Evolutionary conservation across 2,888 invertebrate genomes (phyloP).

Genomic region (Apamea monoglypha): DNA sequence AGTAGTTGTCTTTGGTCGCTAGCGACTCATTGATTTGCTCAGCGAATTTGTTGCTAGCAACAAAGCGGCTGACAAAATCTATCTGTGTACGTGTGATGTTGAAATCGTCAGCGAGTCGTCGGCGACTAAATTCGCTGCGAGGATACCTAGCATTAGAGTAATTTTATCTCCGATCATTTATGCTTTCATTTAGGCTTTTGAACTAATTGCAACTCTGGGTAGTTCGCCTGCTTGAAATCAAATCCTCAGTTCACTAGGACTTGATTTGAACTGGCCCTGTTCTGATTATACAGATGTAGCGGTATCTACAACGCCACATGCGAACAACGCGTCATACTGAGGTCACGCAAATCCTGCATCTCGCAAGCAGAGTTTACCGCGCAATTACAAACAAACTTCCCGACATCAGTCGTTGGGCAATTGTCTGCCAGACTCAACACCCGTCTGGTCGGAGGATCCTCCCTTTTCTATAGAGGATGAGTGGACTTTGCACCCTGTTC

Average conservation of each 20-base stretch:
- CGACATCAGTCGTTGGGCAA: too few relatives aligned
- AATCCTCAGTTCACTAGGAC: not conserved
- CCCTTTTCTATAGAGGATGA: too few relatives aligned
- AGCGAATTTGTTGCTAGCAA: not conserved
- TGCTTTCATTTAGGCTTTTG: conserved; percentile 13
- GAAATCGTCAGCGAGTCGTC: not conserved
- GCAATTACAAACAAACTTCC: too few relatives aligned
- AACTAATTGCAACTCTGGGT: conserved; percentile 4
- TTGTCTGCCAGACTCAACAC: too few relatives aligned
- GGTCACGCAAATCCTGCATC: too few relatives aligned
- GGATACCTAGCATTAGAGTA: not conserved
- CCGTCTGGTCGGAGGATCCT: too few relatives aligned
- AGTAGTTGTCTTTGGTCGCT: not conserved
- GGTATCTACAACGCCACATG: too few relatives aligned
- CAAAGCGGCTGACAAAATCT: not conserved
- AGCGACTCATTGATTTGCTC: not conserved
- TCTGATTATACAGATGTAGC: not conserved
- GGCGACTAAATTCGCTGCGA: not conserved
- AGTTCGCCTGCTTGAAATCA: conserved; percentile 10
- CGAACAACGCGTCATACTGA: too few relatives aligned
- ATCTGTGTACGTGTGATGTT: not conserved
- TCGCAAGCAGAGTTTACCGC: too few relatives aligned
- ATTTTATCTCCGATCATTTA: not conserved
- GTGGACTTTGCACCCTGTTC: too few relatives aligned
- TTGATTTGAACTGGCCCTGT: conserved; percentile 5